Base-by-base conservation (phyloP, 1,140 invertebrate species). In the Aphidius ervi region DNA sequence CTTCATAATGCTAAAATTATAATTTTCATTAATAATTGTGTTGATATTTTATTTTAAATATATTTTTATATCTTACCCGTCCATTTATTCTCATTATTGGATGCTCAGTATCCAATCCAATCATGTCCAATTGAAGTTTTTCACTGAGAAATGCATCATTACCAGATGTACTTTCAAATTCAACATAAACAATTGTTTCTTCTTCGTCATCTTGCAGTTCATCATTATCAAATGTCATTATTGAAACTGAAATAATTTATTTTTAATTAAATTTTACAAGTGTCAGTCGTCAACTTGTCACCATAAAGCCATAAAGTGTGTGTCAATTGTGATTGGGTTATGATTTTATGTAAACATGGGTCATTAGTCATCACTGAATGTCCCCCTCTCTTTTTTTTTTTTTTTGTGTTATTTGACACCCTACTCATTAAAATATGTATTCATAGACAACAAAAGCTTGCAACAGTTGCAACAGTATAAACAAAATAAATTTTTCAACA, bases 1-100 rank as follows among this genome's bases (percentile, higher is more conserved):
- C 82, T 71, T 79, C 75, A 10, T 77, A 80, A 63, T 74, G 77
- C 78, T 80, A 41, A 52, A 43, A 58, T 47, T 57, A 4, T 23
- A 52, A 55, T 42, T 54, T 45, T 49, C 10, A 42, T 5, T 39
- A n/a, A 20, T 42, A 23, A 53, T 16, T 16, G 16, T 1, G 16
- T 16, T 47, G 46, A 42, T 39, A 59, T 49, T 46, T 31, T 39
- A 53, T 61, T 9, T 42, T 6, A 43, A 59, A 7, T 58, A 56
- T 39, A 37, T 47, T 43, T 50, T 45, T 46, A 53, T 54, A 63
- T 56, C 46, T 58, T 71, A 83, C 80, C 52, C 75, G 81, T 9
- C 81, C 82, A 72, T 83, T 82, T 7, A 84, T 70, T 69, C 82
- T 78, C 61, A 82, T 82, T 64, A 82, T 74, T 4, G 82, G 82